Base-by-base conservation (phyloP, 2,797 vertebrate species). In the Aphelocoma californica region DNA sequence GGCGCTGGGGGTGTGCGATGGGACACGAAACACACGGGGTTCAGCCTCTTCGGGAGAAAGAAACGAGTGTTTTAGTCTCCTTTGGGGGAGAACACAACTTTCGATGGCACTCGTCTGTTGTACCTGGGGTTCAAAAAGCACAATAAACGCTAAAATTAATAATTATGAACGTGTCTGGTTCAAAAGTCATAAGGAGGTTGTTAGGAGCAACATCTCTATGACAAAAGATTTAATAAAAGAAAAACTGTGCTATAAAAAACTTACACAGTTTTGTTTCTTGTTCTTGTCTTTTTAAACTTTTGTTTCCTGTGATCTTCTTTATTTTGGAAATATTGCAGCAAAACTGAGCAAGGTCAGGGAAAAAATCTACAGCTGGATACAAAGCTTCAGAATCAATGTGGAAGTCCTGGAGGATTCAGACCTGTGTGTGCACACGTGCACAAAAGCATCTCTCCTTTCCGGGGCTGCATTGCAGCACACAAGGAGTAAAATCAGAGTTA, bases 381-480 rank as follows among this genome's bases (percentile, higher is more conserved):
- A 81, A 51, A 6, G 29, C 12, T 53, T 4, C 29, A 60, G 34
- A 29, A 8, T 11, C 0, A 3, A 1, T 14, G 79, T 36, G 56
- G 54, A 31, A 8, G 16, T 44, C 4, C 32, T 8, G 25, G 16
- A 77, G 21, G 28, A 38, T 44, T 73, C 25, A 6, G 24, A 28
- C 0, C 0, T 16, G 20, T 53, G 38, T 40, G 25, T 20, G 57
- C 38, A 57, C 65, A 40, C 1, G 0, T 14, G 31, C 18, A 12
- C 19, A 36, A 82, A 51, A 70, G 40, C 44, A 31, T 9, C 4
- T 4, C n/a, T 81, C 60, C 9, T 67, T 67, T 57, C 24, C 7
- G 8, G 67, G 26, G 31, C 47, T 79, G 44, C 15, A 8, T 7
- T 29, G 38, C 45, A 79, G 65, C 53, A 24, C 21, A 5, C 12